phyloP scores from a whole-genome alignment of 2,888 invertebrate species.

The Seira ritae region DNA sequence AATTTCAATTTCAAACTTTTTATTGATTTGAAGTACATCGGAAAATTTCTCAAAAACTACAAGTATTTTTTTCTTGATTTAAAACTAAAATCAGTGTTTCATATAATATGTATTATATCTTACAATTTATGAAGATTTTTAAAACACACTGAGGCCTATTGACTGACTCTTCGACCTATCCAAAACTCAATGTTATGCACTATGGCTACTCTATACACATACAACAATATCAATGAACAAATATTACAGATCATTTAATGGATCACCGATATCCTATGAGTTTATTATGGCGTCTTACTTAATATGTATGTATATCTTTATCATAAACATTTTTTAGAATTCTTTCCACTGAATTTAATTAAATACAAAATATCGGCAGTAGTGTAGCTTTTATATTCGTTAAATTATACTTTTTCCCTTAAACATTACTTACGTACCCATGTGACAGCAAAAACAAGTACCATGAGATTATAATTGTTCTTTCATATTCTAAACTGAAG shows the following conservation, averaged over 20 bases:
- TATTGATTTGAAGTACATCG: slow-evolving; percentile 20
- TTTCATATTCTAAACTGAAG: not conserved
- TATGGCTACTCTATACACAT: no score
- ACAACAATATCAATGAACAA: no score
- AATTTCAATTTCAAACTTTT: not conserved
- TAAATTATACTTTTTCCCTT: not conserved
- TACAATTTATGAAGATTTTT: not conserved
- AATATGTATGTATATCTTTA: no score
- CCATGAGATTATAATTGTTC: slow-evolving; percentile 7
- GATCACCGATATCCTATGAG: no score
- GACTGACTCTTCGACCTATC: not conserved
- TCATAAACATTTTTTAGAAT: no score
- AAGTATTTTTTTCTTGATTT: not conserved
- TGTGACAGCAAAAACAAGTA: not conserved
- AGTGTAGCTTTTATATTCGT: slow-evolving; percentile 42
- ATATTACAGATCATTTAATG: no score
- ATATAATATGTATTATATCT: not conserved
- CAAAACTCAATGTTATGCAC: no score
- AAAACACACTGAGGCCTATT: not conserved
- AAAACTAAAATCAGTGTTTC: not conserved
- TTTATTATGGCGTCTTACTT: no score
- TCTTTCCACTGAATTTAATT: not conserved
- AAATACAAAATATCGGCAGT: slow-evolving; percentile 62
- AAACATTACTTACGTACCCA: not conserved
- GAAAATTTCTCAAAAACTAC: slow-evolving; percentile 17